phyloP scores from a whole-genome alignment of 2,888 invertebrate genomes.

The Himalopsyche kuldschensis region DNA sequence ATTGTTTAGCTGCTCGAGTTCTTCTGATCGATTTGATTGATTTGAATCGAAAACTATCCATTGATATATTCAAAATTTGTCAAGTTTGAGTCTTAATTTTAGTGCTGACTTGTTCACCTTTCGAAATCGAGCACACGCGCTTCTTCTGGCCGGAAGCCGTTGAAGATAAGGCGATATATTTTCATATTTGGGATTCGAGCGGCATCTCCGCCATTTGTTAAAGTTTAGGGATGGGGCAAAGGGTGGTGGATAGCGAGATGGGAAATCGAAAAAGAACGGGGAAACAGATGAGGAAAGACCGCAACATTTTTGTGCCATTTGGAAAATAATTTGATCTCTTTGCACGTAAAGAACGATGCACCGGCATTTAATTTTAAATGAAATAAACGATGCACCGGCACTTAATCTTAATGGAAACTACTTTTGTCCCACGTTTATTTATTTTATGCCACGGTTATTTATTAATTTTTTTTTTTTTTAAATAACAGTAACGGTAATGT shows the following conservation, averaged over 20 bases:
- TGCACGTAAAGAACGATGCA: no score
- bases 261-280: not conserved
- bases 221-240: not conserved
- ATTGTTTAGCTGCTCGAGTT: no score
- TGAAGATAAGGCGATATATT: slow-evolving; percentile 14
- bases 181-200: slow-evolving; percentile 18
- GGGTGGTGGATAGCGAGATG: not conserved
- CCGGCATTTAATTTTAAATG: no score
- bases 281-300: not conserved
- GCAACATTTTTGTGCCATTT: not conserved
- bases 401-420: no score
- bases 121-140: not conserved
- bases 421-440: no score
- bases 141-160: not conserved
- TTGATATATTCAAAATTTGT: not conserved
- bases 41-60: not conserved
- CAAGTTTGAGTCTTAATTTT: not conserved
- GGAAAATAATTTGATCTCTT: not conserved
- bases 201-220: slow-evolving; percentile 17
- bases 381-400: no score
- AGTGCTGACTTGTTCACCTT: not conserved
- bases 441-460: no score
- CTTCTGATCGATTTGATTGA: no score
- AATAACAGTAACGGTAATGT: no score
- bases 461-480: no score